Conservation (phyloP, 2,888 invertebrate species). For the Euphydryas editha region DNA sequence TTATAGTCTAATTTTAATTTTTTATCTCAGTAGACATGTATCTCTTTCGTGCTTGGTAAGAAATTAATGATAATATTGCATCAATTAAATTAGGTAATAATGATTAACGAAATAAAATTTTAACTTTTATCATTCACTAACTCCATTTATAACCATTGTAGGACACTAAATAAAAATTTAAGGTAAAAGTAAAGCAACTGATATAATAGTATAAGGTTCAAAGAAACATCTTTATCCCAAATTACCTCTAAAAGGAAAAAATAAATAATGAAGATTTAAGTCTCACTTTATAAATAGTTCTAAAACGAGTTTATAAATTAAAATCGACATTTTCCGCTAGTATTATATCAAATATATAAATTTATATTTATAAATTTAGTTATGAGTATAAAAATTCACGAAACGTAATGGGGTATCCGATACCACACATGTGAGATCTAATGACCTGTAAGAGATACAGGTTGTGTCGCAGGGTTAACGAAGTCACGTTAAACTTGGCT, state of each 20-base stretch:
- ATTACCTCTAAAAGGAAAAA: too few relatives aligned
- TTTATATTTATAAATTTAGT: neutral
- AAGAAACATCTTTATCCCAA: too few relatives aligned
- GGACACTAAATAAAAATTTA: neutral
- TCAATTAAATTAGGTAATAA: too few relatives aligned
- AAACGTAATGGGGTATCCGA: conserved; percentile 14
- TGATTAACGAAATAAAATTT: too few relatives aligned
- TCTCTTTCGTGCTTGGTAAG: too few relatives aligned
- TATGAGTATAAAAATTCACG: neutral
- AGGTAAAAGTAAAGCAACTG: neutral
- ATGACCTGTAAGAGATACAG: conserved; percentile 45
- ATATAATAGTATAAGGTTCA: neutral
- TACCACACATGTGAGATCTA: conserved; percentile 36
- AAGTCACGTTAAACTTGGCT: conserved; percentile 24
- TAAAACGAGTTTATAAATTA: neutral
- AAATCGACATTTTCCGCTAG: neutral
- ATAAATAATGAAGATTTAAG: neutral
- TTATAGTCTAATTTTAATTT: too few relatives aligned
- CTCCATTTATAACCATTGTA: neutral
- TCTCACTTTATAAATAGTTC: neutral
- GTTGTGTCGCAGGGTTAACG: conserved; percentile 27
- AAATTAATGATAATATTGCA: too few relatives aligned
- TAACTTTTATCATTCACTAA: neutral
- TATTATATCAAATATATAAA: neutral
- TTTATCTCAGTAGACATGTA: too few relatives aligned